phyloP scores from a whole-genome alignment of 2,888 invertebrate species.

The Bombylius major region DNA sequence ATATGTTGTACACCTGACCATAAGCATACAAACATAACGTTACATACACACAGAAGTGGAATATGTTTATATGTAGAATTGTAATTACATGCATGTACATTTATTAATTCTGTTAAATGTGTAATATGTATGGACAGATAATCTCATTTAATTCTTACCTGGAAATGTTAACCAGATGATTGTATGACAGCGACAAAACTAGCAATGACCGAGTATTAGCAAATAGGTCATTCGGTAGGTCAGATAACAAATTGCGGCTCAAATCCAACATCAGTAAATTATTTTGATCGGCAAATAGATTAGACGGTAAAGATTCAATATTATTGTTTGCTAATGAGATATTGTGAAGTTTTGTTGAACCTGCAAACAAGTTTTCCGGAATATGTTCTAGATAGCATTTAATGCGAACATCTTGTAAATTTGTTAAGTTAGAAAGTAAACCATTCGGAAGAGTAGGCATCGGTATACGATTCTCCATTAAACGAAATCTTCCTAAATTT shows the following conservation, averaged over 20 bases:
- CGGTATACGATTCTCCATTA: conserved; percentile 45
- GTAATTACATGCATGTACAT: no score
- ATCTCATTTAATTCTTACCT: conserved; percentile 34
- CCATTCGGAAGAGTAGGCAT: conserved; percentile 44
- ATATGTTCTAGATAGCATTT: conserved; percentile 44
- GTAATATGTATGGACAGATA: no score
- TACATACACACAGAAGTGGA: no score
- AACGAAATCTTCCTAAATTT: conserved; percentile 41
- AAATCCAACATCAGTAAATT: conserved; percentile 51
- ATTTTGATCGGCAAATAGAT: conserved; percentile 49
- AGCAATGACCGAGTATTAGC: conserved; percentile 42
- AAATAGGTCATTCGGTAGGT: conserved; percentile 48
- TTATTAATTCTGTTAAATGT: no score
- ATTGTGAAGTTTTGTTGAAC: conserved; percentile 43
- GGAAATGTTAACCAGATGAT: conserved; percentile 46
- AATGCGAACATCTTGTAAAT: conserved; percentile 44
- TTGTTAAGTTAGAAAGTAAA: conserved; percentile 47
- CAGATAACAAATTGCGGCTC: conserved; percentile 47
- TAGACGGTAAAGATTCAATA: conserved; percentile 42
- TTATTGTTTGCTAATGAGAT: conserved; percentile 50
- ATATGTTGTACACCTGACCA: no score
- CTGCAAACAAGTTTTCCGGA: conserved; percentile 49
- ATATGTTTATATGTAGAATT: no score
- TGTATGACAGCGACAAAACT: conserved; percentile 49
- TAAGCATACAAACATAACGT: no score